phyloP scores from a whole-genome alignment of 2,888 invertebrate species.

The Neoascia interrupta region DNA sequence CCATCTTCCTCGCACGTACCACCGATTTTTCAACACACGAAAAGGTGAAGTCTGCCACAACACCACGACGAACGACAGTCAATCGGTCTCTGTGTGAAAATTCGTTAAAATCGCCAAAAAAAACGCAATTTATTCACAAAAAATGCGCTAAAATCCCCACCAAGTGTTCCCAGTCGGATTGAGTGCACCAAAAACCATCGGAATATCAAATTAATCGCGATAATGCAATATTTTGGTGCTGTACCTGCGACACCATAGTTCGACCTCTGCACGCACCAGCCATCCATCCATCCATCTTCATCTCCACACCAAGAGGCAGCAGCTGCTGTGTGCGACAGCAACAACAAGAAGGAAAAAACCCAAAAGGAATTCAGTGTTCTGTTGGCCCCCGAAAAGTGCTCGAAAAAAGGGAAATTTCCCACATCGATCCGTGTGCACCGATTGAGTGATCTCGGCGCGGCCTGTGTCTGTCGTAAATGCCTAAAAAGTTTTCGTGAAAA shows the following conservation, averaged over 20 bases:
- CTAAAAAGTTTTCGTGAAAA: conserved; percentile 5
- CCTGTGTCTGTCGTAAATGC: too few species aligned
- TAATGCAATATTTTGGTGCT: conserved; percentile 67
- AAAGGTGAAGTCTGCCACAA: conserved; percentile 75
- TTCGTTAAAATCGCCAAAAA: conserved; percentile 45
- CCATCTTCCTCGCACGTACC: conserved; percentile 64
- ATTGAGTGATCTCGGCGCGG: too few species aligned
- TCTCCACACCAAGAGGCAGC: conserved; percentile 48
- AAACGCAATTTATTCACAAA: conserved; percentile 42
- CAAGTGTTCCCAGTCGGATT: conserved; percentile 56
- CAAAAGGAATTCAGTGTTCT: conserved; percentile 46
- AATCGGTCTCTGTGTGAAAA: conserved; percentile 66
- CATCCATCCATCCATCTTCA: conserved; percentile 53
- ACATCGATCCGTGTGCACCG: too few species aligned
- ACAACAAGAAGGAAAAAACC: conserved; percentile 42
- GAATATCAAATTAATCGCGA: conserved; percentile 32
- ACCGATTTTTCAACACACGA: conserved; percentile 61
- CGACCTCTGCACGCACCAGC: conserved; percentile 63
- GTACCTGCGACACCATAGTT: conserved; percentile 47
- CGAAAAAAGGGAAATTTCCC: conserved; percentile 4
- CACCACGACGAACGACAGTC: conserved; percentile 70
- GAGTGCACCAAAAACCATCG: conserved; percentile 54
- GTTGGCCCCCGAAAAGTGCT: neutral
- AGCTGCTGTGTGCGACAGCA: conserved; percentile 60
- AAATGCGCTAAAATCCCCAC: conserved; percentile 50